Evolutionary conservation across 2,113 vertebrate genomes (phyloP), one percentile per base, ranked within the genome.

Genomic region (Antigone vipio): DNA sequence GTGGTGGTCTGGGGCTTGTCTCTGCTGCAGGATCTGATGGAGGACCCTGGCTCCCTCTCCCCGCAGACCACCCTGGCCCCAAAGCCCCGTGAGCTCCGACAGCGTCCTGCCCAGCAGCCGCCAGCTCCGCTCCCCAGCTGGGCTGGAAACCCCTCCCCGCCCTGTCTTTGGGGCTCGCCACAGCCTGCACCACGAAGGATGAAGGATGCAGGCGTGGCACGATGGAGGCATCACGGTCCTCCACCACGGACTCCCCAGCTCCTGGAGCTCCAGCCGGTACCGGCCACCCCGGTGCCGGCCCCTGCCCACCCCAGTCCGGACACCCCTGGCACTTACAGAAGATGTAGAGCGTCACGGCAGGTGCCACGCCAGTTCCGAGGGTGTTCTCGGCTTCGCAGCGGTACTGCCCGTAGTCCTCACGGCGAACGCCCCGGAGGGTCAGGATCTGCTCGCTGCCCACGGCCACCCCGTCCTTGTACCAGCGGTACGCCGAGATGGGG

Each of bases 261-360:
- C 52, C 80, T 3, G 0, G 19, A 40, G 7, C 27, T 19, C 76
- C 47, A 34, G 15, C 17, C 0, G 0, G 38, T 7, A 27, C 52
- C 1, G 0, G 2, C 24, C 49, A 9, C 32, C 52, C 6, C 5
- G 0, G 5, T 3, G 56, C 56, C 76, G 20, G 3, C 1, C 63
- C 9, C 2, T 14, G 24, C 44, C 47, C 88, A 17, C 20, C 52
- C 35, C 34, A 12, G 0, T 0, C 4, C 0, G 3, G 38, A 24
- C 53, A 11, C 16, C 27, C 5, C 9, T 2, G 32, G 29, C 60
- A 98, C 98, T 98, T 26, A 98, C 98, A 97, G 94, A 98, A 98
- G 47, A 98, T 4, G 2, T 66, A 88, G 34, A 98, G 93, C 5
- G 40, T 93, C 23, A 96, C 6, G 0, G 87, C 40, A 0, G 91